Base-by-base conservation (phyloP, 2,888 invertebrate genomes). In the Holacanthella duospinosa region DNA sequence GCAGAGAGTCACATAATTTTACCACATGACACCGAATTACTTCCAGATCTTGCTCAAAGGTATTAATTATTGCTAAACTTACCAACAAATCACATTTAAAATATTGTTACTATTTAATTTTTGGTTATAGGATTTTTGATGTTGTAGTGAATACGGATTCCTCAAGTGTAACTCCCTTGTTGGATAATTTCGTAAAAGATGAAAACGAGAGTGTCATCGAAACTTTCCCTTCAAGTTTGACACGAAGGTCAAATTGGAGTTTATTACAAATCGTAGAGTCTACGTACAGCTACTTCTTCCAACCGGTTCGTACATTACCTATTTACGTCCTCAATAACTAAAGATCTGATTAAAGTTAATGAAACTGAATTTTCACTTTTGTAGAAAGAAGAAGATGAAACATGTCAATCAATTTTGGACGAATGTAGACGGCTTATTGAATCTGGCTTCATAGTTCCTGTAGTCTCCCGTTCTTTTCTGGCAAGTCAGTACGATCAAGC, bases 401-500 rank as follows among this genome's bases (percentile, higher is more conserved):
- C 68, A 28, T 65, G 65, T 2, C 63, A 62, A 53, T 57, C 48
- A 48, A 65, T 68, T 21, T 61, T 72, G 26, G 62, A 64, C 29
- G 72, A 72, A 58, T 69, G 68, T 53, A 67, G 68, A 43, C 63
- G 64, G 25, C 48, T 71, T 25, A 66, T 72, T 1, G 72, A 72
- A 64, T 66, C 68, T 24, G 67, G 71, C 58, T 56, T 65, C 16
- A 59, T 72, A 9, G 68, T 69, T 28, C 72, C 72, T 25, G 66
- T 72, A 24, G 72, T 72, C 29, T 68, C 72, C 54, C 68, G 68
- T 63, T 67, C 71, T 36, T 72, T 72, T 65, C 60, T 72, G 53
- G 66, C 69, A 55, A 71, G 66, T 63, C 72, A 72, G 56, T 72
- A 68, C 54, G 72, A 72, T 64, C 72, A 72, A 66, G 72, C 72